These are phyloP conservation scores for Hyles vespertilio DNA, from an alignment of 1,140 invertebrate species.

Conservation along the genomic window DNA sequence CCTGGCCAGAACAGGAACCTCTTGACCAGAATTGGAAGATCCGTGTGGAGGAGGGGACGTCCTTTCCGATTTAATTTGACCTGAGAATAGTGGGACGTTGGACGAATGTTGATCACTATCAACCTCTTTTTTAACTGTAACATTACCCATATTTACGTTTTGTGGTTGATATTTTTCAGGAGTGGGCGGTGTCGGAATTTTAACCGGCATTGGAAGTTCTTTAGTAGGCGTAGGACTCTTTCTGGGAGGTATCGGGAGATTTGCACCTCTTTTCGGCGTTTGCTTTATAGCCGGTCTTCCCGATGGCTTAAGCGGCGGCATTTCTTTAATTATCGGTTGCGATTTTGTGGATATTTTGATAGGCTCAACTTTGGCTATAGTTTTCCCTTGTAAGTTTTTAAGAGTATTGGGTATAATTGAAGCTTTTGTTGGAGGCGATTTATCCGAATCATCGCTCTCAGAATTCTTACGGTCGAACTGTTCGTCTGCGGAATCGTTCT, in stretches of 20 bases:
- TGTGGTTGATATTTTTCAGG: conserved; percentile 34
- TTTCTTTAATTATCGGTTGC: conserved; percentile 17
- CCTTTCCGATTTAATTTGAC: conserved; percentile 58
- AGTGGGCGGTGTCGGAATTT: conserved; percentile 22
- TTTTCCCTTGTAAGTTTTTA: conserved; percentile 39
- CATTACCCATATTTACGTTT: conserved; percentile 34
- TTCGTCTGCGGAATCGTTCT: conserved; percentile 47
- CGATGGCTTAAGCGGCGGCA: conserved; percentile 20
- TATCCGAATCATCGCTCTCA: conserved; percentile 42
- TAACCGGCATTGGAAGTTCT: conserved; percentile 12
- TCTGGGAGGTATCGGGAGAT: conserved; percentile 28
- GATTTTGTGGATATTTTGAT: conserved; percentile 1
- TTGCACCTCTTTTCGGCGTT: conserved; percentile 55
- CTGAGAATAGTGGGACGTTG: conserved; percentile 43
- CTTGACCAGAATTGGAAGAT: conserved; percentile 19
- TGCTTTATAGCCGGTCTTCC: conserved; percentile 56
- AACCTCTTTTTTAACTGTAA: conserved; percentile 60
- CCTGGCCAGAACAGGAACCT: conserved; percentile 48
- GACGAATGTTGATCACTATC: conserved; percentile 18
- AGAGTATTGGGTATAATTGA: conserved; percentile 12
- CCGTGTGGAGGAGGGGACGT: conserved; percentile 34
- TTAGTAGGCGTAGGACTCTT: conserved; percentile 16
- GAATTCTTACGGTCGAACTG: conserved; percentile 24
- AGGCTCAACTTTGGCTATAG: conserved; percentile 27
- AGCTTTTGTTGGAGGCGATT: conserved; percentile 11